Conservation (phyloP, 2,888 invertebrate genomes). For the Drosophila neotestacea region DNA sequence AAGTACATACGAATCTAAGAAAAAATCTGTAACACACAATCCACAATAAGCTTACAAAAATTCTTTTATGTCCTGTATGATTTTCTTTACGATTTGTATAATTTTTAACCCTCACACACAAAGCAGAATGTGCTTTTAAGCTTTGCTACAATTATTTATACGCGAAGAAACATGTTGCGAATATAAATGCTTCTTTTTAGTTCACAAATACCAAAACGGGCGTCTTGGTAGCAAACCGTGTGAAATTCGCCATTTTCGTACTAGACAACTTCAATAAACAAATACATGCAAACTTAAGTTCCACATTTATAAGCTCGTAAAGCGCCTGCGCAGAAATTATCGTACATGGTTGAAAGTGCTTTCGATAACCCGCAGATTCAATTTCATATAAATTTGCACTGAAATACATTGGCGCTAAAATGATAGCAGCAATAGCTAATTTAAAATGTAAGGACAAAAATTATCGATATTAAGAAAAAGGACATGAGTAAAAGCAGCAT, state of each 20-base stretch:
- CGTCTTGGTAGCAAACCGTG: slow-evolving; percentile 53
- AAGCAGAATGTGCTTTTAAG: background rate
- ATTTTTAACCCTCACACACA: background rate
- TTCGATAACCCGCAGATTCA: slow-evolving; percentile 20
- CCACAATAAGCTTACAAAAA: slow-evolving; percentile 33
- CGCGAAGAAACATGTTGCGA: slow-evolving; percentile 5
- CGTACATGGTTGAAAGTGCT: background rate
- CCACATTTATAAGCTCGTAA: slow-evolving; percentile 27
- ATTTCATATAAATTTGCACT: background rate
- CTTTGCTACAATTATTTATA: background rate
- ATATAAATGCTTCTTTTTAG: background rate
- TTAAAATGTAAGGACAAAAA: background rate
- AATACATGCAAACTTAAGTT: slow-evolving; percentile 65
- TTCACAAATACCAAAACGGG: slow-evolving; percentile 47
- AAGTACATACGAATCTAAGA: slow-evolving; percentile 31
- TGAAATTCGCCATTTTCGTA: slow-evolving; percentile 57
- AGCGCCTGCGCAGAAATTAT: slow-evolving; percentile 54
- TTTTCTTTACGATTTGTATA: slow-evolving; percentile 13
- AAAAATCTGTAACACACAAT: slow-evolving; percentile 42
- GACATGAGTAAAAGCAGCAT: too few relatives aligned
- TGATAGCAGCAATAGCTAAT: background rate
- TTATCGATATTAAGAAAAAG: too few relatives aligned
- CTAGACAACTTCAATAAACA: slow-evolving; percentile 62
- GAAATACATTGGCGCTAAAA: background rate
- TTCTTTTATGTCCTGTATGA: slow-evolving; percentile 2